Conservation (phyloP, 2,888 invertebrate species). For the Hypolimnas misippus region DNA sequence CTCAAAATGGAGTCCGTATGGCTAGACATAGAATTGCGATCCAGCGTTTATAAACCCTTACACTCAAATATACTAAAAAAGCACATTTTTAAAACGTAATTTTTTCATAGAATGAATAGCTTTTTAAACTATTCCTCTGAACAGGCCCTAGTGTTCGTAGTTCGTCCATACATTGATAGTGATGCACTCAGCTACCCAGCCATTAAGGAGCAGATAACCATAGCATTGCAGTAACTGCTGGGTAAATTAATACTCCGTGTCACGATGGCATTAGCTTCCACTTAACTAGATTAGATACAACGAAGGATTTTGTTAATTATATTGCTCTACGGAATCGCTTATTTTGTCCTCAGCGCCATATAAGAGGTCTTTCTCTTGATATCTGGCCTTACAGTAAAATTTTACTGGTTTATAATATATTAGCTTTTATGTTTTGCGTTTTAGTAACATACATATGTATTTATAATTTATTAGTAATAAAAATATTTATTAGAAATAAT, state of each 20-base stretch:
- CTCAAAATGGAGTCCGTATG: too few species aligned
- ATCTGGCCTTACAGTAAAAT: not conserved
- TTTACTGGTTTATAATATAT: not conserved
- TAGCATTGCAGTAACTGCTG: conserved; percentile 45
- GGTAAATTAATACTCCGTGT: conserved; percentile 66
- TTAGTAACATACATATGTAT: not conserved
- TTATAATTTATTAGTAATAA: too few species aligned
- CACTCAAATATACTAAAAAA: not conserved
- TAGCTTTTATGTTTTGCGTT: not conserved
- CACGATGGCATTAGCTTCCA: conserved; percentile 72
- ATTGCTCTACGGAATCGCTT: conserved; percentile 41
- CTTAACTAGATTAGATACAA: conserved; percentile 71
- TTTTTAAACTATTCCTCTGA: not conserved
- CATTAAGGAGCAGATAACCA: conserved; percentile 69
- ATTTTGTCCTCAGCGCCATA: conserved; percentile 19
- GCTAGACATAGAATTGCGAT: too few species aligned
- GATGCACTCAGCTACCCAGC: conserved; percentile 65
- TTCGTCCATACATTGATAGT: conserved; percentile 52
- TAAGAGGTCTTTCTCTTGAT: conserved; percentile 6
- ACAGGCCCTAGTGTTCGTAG: conserved; percentile 34
- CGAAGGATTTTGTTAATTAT: conserved; percentile 48
- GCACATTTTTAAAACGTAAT: too few species aligned
- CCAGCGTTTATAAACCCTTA: too few species aligned
- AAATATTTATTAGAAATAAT: too few species aligned
- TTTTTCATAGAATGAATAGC: too few species aligned